phyloP scores from a whole-genome alignment of 1,140 invertebrate species.

The Antheraea pernyi region DNA sequence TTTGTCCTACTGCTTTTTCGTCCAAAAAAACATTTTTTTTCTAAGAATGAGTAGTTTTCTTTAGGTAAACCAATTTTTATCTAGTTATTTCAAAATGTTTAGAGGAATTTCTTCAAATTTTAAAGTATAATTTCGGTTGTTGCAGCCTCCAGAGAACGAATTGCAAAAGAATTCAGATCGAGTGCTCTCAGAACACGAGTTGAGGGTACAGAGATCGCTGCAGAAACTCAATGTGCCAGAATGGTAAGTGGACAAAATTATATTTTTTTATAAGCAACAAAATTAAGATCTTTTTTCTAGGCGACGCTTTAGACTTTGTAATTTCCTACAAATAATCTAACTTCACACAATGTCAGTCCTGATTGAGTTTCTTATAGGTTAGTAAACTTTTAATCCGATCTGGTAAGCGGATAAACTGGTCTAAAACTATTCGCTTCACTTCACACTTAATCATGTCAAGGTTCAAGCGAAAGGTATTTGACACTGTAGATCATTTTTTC shows the following conservation, averaged over 20 bases:
- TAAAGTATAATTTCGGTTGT: slow-evolving; percentile 35
- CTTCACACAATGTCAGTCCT: neutral
- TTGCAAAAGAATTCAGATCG: slow-evolving; percentile 90
- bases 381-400: neutral
- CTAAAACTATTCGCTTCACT: slow-evolving; percentile 14
- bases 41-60: too few relatives aligned
- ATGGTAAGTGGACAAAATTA: slow-evolving; percentile 81
- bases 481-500: neutral
- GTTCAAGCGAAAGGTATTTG: slow-evolving; percentile 24
- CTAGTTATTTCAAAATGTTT: neutral
- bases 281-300: too few relatives aligned
- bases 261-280: neutral
- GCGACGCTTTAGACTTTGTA: neutral
- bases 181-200: slow-evolving; percentile 93
- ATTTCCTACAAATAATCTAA: neutral
- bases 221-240: slow-evolving; percentile 96
- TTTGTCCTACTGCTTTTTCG: too few relatives aligned
- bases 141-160: slow-evolving; percentile 95
- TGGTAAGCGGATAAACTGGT: slow-evolving; percentile 4
- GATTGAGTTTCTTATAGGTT: neutral
- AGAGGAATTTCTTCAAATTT: neutral
- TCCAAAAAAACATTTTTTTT: too few relatives aligned
- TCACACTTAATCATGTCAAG: slow-evolving; percentile 23
- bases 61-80: too few relatives aligned
- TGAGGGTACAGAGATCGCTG: slow-evolving; percentile 94